Percentiles rank a stretch among this genome's conserved stretches.
Evolutionary conservation across 2,797 vertebrate species (phyloP).

Genomic region (Liparis tanakae): DNA sequence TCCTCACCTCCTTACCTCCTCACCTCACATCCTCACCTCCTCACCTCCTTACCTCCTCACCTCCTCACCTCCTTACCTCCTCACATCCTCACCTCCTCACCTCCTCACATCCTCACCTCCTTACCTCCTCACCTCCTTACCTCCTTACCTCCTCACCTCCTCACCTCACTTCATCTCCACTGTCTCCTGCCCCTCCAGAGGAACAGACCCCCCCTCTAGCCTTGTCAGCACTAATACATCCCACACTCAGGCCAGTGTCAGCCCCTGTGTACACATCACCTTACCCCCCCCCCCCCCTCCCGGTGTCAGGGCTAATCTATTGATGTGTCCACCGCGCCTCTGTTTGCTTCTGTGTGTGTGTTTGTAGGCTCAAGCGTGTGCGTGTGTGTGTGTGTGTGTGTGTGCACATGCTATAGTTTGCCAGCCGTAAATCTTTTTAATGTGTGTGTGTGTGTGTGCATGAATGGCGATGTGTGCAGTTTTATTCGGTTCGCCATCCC

Average conservation of each 20-base stretch:
- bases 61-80: not conserved
- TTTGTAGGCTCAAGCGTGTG: not conserved
- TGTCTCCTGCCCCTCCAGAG: conserved; percentile 26
- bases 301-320: conserved; percentile 71
- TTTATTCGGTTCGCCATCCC: conserved; percentile 48
- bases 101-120: too few species aligned
- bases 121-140: too few species aligned
- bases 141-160: not conserved
- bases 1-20: not conserved
- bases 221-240: conserved; percentile 80
- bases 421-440: conserved; percentile 20
- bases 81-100: too few species aligned
- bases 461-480: conserved; percentile 24
- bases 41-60: not conserved
- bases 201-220: conserved; percentile 60
- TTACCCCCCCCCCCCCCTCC: conserved; percentile 40
- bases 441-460: conserved; percentile 13
- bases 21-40: too few species aligned
- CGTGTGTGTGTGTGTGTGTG: conserved; percentile 11
- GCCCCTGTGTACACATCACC: conserved; percentile 74
- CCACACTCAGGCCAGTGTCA: conserved; percentile 73
- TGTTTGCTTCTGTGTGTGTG: conserved; percentile 10
- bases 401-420: conserved; percentile 14
- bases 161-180: conserved; percentile 11
- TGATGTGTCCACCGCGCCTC: conserved; percentile 56